Evolutionary conservation across 2,113 vertebrate genomes (phyloP), one percentile per base, ranked within the genome.

Genomic region (Empidonax alnorum): DNA sequence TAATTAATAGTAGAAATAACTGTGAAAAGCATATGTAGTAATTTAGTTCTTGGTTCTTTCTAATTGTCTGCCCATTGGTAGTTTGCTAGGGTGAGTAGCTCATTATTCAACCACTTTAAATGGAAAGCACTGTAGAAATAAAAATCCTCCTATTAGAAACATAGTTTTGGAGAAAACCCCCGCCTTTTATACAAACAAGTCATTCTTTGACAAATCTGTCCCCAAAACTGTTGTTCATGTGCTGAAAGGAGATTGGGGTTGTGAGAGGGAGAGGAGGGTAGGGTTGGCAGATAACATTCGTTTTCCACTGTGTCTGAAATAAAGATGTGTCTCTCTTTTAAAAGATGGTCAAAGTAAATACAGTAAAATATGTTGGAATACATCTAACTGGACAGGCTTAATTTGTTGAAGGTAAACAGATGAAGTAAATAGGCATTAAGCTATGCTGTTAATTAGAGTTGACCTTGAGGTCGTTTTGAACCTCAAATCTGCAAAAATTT

Each of bases 1-100:
- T 96, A 96, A 96, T 97, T 92, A 92, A 35, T 84, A 94, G 94
- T 89, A 83, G 93, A 80, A 30, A 41, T 96, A 93, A 77, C 94
- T 92, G 74, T 92, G 83, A 89, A 82, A 92, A 95, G 73, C 87
- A 87, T 77, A 90, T 92, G 83, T 83, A 89, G 73, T 84, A 90
- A 94, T 97, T 97, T 94, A 84, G 66, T 84, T 91, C 79, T 92
- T 94, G 65, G 17, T 89, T 95, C 88, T 77, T 93, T 92, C 71
- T 94, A 94, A 91, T 96, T 94, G 90, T 85, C 83, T 96, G 90
- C 92, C 88, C 71, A 67, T 92, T 3, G 30, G 68, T 96, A 82
- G 83, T 89, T 94, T 46, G 3, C 55, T 87, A 49, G 76, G 73
- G 77, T 87, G 74, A 89, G 53, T 79, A 79, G 88, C 55, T 96